Evolutionary conservation across 2,888 invertebrate genomes (phyloP).

Genomic region (Elegia similella): DNA sequence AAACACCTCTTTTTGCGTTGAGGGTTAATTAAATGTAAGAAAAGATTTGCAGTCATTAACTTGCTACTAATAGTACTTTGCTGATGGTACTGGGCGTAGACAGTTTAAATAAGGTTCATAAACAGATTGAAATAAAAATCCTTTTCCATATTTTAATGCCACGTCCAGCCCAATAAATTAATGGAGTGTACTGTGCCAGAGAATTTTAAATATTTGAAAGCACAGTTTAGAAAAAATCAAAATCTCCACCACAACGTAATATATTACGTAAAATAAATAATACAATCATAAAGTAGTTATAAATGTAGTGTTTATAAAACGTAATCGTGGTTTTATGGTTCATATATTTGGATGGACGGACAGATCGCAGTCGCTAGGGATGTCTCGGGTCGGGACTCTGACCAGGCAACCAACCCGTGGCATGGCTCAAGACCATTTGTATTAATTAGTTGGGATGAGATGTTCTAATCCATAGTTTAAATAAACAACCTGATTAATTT

Average conservation of each 20-base stretch:
- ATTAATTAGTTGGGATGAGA: constrained; percentile 58
- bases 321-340: constrained; percentile 76
- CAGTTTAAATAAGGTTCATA: too few species aligned
- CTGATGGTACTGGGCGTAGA: too few species aligned
- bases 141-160: constrained; percentile 42
- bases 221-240: constrained; percentile 75
- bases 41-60: too few species aligned
- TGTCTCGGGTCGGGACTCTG: constrained; percentile 30
- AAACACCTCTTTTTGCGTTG: too few species aligned
- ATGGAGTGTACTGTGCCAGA: constrained; percentile 74
- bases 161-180: constrained; percentile 73
- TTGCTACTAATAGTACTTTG: too few species aligned
- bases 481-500: constrained; percentile 35
- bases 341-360: constrained; percentile 66
- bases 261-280: constrained; percentile 81
- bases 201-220: constrained; percentile 81
- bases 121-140: constrained; percentile 28
- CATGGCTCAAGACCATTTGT: constrained; percentile 46
- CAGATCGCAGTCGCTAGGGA: constrained; percentile 25
- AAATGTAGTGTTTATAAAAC: constrained; percentile 80
- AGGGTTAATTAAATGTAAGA: too few species aligned
- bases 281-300: constrained; percentile 80
- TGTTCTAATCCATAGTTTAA: constrained; percentile 38
- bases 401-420: constrained; percentile 5
- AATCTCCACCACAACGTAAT: constrained; percentile 71